Evolutionary conservation across 1,140 invertebrate species (phyloP), one percentile per base, ranked within the genome.

Genomic region (Drosophila ironensis): DNA sequence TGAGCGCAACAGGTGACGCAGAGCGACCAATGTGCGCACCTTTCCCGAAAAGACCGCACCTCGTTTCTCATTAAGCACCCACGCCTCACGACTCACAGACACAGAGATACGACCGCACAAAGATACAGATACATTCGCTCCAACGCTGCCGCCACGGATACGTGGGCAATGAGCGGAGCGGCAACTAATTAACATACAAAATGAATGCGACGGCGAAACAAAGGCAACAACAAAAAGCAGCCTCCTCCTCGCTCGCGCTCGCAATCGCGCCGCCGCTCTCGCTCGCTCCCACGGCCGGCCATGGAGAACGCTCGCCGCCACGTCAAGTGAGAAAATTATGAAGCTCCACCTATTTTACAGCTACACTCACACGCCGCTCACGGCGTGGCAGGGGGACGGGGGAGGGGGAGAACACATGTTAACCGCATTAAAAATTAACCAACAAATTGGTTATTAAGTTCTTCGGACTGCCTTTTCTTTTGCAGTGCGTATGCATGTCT

Each of bases 381-480:
- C 27, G 38, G 27, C 40, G 45, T 35, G 46, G 38, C 20, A 33
- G 63, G 44, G 48, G 11, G 25, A 30, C 30, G 4, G 17, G 25
- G 41, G 28, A 47, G 41, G 68, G 60, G 50, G 25, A 25, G 41
- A 64, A 86, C 78, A 84, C 66, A 86, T 84, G 78, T 84, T 84
- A 84, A 86, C 74, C 78, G 74, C 80, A 86, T 86, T 86, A 86
- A 86, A 86, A 72, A 86, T 80, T 72, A 86, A 80, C 86, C 66
- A 86, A 86, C 80, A 86, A 86, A 86, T 86, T 86, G 80, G 86
- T 86, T 86, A 86, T 86, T 86, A 75, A 86, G 80, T 64, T 78
- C 74, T 75, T 68, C 66, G 52, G 66, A 63, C 61, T 57, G 72
- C 37, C 59, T 51, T 63, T 63, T 71, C 37, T 45, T 76, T 68